phyloP scores from a whole-genome alignment of 2,113 vertebrate species.

The Pagrus major region DNA sequence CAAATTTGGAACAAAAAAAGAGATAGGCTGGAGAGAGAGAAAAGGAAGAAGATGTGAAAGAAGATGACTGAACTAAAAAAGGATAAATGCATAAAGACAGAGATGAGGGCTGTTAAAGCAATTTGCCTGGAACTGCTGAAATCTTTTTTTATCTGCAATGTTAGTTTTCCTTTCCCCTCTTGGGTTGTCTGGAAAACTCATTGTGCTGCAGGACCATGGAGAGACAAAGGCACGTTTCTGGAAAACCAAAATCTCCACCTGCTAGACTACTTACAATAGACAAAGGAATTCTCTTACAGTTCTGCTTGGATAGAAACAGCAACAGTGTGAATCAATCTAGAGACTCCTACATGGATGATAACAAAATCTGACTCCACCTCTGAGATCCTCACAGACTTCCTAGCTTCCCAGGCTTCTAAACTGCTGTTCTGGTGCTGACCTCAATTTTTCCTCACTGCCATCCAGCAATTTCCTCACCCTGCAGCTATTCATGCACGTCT shows the following conservation, averaged over 20 bases:
- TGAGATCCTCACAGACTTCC: conserved; percentile 11
- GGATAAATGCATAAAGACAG: conserved; percentile 32
- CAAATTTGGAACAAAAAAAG: conserved; percentile 42
- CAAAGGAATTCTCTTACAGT: conserved; percentile 20
- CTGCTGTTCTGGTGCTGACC: conserved; percentile 30
- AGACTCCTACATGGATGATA: conserved; percentile 32
- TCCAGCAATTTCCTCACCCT: conserved; percentile 19
- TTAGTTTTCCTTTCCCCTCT: conserved; percentile 28
- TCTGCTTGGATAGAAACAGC: conserved; percentile 17
- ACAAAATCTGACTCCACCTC: conserved; percentile 27
- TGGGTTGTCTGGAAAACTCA: conserved; percentile 56
- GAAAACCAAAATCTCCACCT: conserved; percentile 45
- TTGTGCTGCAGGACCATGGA: conserved; percentile 20
- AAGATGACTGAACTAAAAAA: conserved; percentile 38
- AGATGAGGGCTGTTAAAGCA: conserved; percentile 42
- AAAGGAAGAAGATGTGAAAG: conserved; percentile 51
- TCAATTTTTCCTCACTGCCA: conserved; percentile 32
- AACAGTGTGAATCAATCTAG: conserved; percentile 36
- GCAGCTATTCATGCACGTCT: conserved; percentile 3
- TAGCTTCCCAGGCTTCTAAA: conserved; percentile 27
- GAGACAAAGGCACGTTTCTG: conserved; percentile 39
- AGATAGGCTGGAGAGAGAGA: conserved; percentile 16
- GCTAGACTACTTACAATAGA: conserved; percentile 44
- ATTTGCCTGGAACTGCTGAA: conserved; percentile 32
- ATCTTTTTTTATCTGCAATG: conserved; percentile 29